Evolutionary conservation across 2,888 invertebrate genomes (phyloP).

Genomic region (Caenorhabditis panamensis): DNA sequence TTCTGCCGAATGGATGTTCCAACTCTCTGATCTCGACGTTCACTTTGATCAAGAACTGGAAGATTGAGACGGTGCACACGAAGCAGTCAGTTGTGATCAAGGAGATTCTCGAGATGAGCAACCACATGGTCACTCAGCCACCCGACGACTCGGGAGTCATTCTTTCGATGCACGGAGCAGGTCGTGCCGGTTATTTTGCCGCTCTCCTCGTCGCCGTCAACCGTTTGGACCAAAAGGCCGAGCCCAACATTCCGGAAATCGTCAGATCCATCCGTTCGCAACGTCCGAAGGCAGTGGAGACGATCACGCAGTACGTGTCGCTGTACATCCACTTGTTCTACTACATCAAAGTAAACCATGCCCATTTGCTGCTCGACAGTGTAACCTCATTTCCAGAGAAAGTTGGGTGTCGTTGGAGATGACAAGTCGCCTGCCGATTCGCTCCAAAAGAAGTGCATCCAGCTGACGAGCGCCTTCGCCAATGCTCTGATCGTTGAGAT

Average conservation of each 20-base stretch:
- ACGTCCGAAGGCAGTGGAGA: conserved; percentile 31
- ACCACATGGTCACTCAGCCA: neutral
- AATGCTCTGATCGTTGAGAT: no score
- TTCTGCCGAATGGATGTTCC: conserved; percentile 36
- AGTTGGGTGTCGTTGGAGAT: no score
- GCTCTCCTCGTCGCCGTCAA: conserved; percentile 21
- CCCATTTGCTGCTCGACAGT: no score
- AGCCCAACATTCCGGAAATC: conserved; percentile 30
- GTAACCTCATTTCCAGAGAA: no score
- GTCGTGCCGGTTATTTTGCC: conserved; percentile 33
- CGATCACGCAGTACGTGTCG: conserved; percentile 30
- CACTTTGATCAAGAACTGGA: conserved; percentile 31
- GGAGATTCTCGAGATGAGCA: conserved; percentile 26
- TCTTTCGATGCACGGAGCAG: conserved; percentile 31
- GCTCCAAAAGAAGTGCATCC: no score
- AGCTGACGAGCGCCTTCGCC: no score
- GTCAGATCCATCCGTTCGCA: conserved; percentile 30
- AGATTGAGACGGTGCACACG: conserved; percentile 14
- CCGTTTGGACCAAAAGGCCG: conserved; percentile 17
- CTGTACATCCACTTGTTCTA: conserved; percentile 36
- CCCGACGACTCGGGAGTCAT: conserved; percentile 26
- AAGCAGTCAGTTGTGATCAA: conserved; percentile 28
- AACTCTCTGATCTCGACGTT: conserved; percentile 35
- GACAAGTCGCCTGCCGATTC: no score
- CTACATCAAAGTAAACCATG: conserved; percentile 39